Conservation (phyloP, 1,140 invertebrate species). For the Phymastichus coffea region DNA sequence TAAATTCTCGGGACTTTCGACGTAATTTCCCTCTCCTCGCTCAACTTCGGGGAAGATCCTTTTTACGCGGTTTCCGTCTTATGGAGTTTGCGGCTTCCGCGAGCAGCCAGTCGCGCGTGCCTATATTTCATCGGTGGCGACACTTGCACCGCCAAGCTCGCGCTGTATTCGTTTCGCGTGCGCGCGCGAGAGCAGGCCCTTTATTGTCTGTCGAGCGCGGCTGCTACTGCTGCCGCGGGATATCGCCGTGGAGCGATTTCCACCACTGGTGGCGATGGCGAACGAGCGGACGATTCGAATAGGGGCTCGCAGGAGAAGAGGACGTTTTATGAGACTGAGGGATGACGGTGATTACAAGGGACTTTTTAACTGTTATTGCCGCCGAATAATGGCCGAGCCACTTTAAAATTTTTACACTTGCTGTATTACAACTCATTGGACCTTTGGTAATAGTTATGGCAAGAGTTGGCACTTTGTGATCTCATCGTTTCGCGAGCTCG, state of each 20-base stretch:
- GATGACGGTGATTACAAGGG: constrained; percentile 4
- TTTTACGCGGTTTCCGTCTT: constrained; percentile 46
- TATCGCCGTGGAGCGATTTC: constrained; percentile 8
- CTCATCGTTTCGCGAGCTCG: too few relatives aligned
- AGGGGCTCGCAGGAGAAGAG: neutral
- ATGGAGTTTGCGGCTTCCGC: constrained; percentile 27
- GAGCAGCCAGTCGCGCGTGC: neutral
- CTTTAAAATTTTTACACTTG: constrained; percentile 6
- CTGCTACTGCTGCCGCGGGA: neutral
- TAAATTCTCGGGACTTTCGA: constrained; percentile 57
- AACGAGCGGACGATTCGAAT: neutral
- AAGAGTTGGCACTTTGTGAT: too few relatives aligned
- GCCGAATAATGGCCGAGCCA: neutral
- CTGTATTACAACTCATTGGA: neutral
- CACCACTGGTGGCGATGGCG: neutral
- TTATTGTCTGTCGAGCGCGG: neutral
- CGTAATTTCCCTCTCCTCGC: constrained; percentile 51
- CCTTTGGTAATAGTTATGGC: too few relatives aligned
- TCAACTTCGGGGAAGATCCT: constrained; percentile 52
- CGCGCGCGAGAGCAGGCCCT: too few relatives aligned
- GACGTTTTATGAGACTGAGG: neutral
- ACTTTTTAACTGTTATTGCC: constrained; percentile 23
- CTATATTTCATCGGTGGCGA: constrained; percentile 34
- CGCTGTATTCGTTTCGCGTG: too few relatives aligned
- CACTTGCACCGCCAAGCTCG: constrained; percentile 11